Base-by-base conservation (phyloP, 1,140 invertebrate genomes). In the Hirudo medicinalis region DNA sequence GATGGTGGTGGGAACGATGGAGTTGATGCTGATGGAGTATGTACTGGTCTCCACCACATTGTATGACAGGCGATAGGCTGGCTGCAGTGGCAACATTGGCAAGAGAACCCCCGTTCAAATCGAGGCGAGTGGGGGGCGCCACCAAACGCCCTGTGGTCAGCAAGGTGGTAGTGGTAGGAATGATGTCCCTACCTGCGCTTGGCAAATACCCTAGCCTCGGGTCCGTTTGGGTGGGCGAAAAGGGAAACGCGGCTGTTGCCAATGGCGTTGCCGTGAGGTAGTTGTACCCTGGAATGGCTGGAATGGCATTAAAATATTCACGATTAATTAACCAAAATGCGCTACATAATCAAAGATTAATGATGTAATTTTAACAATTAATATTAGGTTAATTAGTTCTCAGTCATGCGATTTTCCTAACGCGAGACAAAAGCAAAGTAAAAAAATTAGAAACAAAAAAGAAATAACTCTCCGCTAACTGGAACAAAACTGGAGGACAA, bases 251-350 rank as follows among this genome's bases (percentile, higher is more conserved):
- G 9, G 57, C 29, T 22, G 57, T 32, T 63, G 57, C 29, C 22
- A 63, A 6, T 32, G 57, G 57, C 29, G 57, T 63, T 13, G 57
- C 57, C 57, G 57, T 32, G 22, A 63, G 29, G 57, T 63, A 63
- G 57, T 63, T 63, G 57, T 63, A 63, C 57, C 57, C 57, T 63
- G 57, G 57, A 19, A 63, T 63, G 22, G 57, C 57, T 63, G 29
- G 43, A 49, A 9, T 49, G 43, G 43, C 13, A 17, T 49, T 15
- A 49, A 49, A 49, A 15, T 49, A 49, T 49, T 49, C 15, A 49
- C 15, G 9, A 49, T 17, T 49, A 49, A 49, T 49, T 49, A 49
- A 49, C 15, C 1, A 49, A 49, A 49, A 49, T 49, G 43, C 4
- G 15, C 9, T 49, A 13, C 9, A 17, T 49, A 49, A 49, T 49